phyloP scores from a whole-genome alignment of 2,888 invertebrate genomes.

The Nomada flava region DNA sequence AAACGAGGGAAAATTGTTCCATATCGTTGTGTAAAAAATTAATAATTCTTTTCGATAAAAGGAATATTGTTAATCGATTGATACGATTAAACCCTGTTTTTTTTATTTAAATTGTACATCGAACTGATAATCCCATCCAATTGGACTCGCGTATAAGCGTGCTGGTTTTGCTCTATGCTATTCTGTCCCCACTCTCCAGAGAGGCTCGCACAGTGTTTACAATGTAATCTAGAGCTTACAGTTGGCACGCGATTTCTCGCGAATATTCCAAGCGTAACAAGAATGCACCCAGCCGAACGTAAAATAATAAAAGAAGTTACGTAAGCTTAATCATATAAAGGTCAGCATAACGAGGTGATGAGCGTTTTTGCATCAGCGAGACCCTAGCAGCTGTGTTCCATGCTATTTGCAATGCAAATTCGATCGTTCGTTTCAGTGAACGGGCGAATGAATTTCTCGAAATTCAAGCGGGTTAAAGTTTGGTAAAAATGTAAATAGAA shows the following conservation, averaged over 20 bases:
- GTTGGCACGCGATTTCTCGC: slow-evolving; percentile 44
- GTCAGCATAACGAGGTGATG: slow-evolving; percentile 30
- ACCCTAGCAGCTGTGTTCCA: neutral
- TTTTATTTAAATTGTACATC: neutral
- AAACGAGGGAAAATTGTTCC: neutral
- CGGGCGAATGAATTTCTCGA: neutral
- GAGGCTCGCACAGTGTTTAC: neutral
- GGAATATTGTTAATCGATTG: neutral
- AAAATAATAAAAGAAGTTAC: slow-evolving; percentile 58
- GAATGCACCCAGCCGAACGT: slow-evolving; percentile 24
- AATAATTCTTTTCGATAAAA: no score
- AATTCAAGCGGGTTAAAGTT: neutral
- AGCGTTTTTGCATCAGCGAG: slow-evolving; percentile 9
- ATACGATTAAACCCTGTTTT: neutral
- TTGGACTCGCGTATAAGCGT: neutral
- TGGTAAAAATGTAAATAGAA: slow-evolving; percentile 7
- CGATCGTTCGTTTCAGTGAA: slow-evolving; percentile 18
- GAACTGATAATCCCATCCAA: neutral
- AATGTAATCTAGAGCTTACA: slow-evolving; percentile 33
- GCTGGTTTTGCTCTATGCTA: neutral
- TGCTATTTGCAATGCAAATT: slow-evolving; percentile 36
- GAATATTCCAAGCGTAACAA: slow-evolving; percentile 33
- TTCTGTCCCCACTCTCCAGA: neutral
- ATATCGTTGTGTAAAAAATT: no score
- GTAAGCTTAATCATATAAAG: slow-evolving; percentile 48